phyloP scores from a whole-genome alignment of 2,888 invertebrate species.

The Thymelicus lineola region DNA sequence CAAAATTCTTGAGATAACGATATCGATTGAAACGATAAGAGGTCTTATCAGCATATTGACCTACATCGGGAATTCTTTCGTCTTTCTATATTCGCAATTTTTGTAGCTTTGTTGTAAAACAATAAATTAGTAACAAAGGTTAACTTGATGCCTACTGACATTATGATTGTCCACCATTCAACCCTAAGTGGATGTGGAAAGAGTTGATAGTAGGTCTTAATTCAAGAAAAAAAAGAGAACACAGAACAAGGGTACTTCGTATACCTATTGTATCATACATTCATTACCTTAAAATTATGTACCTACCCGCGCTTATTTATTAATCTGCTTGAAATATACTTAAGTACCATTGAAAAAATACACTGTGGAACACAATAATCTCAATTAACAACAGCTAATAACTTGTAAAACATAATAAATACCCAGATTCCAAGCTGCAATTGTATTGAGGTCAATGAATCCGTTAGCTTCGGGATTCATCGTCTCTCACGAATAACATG shows the following conservation, averaged over 20 bases:
- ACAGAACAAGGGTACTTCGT: too few species aligned
- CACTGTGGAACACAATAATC: not conserved
- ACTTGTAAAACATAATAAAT: conserved; percentile 6
- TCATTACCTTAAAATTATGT: too few species aligned
- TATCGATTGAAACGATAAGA: conserved; percentile 19
- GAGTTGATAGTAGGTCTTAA: too few species aligned
- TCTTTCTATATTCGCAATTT: conserved; percentile 20
- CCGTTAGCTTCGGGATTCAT: conserved; percentile 52
- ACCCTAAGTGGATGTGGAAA: too few species aligned
- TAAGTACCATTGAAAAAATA: not conserved
- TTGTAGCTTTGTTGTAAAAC: conserved; percentile 21
- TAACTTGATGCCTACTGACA: too few species aligned
- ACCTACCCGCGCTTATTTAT: too few species aligned
- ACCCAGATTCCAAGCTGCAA: conserved; percentile 12
- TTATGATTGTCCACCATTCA: too few species aligned
- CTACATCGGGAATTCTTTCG: conserved; percentile 18
- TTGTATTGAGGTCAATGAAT: conserved; percentile 53
- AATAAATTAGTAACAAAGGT: too few species aligned
- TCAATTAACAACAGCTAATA: not conserved
- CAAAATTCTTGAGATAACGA: conserved; percentile 21
- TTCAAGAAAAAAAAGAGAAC: too few species aligned
- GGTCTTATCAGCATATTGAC: conserved; percentile 21
- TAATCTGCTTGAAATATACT: too few species aligned
- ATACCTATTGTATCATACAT: too few species aligned
- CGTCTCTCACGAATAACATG: conserved; percentile 35